Evolutionary conservation across 64 coral and sea anemone species (phyloP), one percentile per base, ranked within the genome.

Genomic region (Actinia tenebrosa): DNA sequence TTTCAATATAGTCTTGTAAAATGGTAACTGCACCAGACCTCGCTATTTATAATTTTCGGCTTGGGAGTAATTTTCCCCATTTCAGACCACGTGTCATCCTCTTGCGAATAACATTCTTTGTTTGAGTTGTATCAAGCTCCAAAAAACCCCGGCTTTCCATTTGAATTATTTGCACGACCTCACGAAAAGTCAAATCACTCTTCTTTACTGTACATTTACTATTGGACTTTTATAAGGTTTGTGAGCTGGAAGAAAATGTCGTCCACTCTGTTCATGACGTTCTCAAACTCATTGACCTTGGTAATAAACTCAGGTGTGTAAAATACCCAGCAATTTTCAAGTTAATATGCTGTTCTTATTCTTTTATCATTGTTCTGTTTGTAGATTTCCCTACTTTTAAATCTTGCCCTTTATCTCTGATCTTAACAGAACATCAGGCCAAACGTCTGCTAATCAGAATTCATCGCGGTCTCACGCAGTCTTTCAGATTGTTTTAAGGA

Each of bases 381-480:
- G 56, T 58, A 14, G 10, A 30, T 30, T 75, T 75, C 25, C 25
- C 23, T 42, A 26, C 42, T 30, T 75, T 42, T 75, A 13, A 42
- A 75, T 42, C 23, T 66, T 66, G 20, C n/a, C 20, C n/a, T 20
- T 75, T 15, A 13, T 30, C 26, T 75, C 25, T 43, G 69, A 77
- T 87, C 16, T 50, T 16, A 83, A 52, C 54, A 95, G 93, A 86
- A 99, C 97, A 1, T 99, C 97, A 64, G 97, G 97, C 14, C 93
- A 94, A 84, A 99, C 97, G 1, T 99, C 97, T 45, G 97, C 97
- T 23, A 99, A 99, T 83, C 97, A 99, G 62, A 99, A 99, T 80
- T 99, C 97, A 44, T 99, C 97, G 0, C 80, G 97, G 77, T 99
- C 97, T 55, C 97, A 99, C 64, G 97, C 97, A 75, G 97, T 99